phyloP scores from a whole-genome alignment of 2,888 invertebrate species.

The Eilema depressum region DNA sequence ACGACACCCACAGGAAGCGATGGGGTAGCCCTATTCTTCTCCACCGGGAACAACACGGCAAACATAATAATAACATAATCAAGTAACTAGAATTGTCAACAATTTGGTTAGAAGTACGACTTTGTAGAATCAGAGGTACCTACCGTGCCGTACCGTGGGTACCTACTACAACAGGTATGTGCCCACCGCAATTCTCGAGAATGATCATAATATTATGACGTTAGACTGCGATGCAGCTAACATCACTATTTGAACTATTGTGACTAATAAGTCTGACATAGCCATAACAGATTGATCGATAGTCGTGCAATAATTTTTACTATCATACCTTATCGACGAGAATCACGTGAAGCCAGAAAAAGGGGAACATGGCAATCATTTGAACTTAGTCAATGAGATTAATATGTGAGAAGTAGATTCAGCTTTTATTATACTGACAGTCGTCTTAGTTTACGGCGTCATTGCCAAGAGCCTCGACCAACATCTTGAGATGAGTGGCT shows the following conservation, averaged over 20 bases:
- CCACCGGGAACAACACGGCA: no score
- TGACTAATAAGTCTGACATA: background rate
- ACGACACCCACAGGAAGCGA: no score
- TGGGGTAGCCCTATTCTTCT: no score
- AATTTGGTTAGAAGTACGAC: background rate
- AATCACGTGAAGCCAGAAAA: background rate
- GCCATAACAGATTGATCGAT: background rate
- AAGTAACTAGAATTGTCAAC: background rate
- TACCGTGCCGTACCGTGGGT: background rate
- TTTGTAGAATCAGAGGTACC: background rate
- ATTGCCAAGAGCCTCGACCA: background rate
- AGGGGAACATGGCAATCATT: background rate
- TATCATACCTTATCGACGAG: background rate
- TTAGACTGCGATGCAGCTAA: background rate
- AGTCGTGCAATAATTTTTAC: background rate
- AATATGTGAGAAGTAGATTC: background rate
- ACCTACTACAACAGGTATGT: background rate
- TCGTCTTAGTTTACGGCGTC: background rate
- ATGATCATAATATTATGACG: background rate
- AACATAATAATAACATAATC: no score
- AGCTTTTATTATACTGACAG: background rate
- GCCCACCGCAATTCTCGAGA: background rate
- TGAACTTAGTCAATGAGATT: background rate
- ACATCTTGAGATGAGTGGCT: background rate
- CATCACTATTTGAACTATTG: background rate